Conservation (phyloP, 2,797 vertebrate genomes). For the Anomalospiza imberbis region DNA sequence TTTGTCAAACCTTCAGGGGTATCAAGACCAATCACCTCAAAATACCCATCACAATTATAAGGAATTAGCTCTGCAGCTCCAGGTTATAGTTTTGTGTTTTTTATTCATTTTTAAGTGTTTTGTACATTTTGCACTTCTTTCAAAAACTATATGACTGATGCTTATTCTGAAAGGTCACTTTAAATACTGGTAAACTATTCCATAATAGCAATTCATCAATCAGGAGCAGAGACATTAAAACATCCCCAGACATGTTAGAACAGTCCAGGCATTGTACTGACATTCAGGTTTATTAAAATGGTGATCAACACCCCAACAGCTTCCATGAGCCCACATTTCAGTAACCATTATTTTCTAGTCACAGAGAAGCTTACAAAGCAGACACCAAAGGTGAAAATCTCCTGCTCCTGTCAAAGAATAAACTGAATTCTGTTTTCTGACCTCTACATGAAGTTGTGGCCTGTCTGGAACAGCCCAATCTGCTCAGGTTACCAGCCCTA, state of each 20-base stretch:
- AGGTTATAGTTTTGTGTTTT: neutral
- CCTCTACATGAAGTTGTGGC: neutral
- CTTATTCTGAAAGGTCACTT: neutral
- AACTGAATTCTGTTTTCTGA: neutral
- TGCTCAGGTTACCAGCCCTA: neutral
- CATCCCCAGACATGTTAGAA: neutral
- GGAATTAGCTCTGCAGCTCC: neutral
- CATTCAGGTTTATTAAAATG: neutral
- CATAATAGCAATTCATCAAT: neutral
- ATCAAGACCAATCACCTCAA: neutral
- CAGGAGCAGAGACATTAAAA: neutral
- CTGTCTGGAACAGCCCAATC: neutral
- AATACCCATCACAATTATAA: neutral
- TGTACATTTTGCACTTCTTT: neutral
- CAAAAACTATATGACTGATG: fast-evolving
- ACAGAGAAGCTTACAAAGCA: neutral
- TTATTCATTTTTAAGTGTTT: neutral
- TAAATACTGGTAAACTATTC: neutral
- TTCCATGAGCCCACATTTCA: neutral
- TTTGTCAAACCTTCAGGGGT: neutral
- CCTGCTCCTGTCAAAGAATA: neutral
- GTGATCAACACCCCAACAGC: neutral
- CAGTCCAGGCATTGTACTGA: neutral
- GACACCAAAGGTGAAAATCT: neutral
- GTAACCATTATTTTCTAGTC: neutral